phyloP scores from a whole-genome alignment of 2,113 vertebrate genomes.

The Xenus cinereus region DNA sequence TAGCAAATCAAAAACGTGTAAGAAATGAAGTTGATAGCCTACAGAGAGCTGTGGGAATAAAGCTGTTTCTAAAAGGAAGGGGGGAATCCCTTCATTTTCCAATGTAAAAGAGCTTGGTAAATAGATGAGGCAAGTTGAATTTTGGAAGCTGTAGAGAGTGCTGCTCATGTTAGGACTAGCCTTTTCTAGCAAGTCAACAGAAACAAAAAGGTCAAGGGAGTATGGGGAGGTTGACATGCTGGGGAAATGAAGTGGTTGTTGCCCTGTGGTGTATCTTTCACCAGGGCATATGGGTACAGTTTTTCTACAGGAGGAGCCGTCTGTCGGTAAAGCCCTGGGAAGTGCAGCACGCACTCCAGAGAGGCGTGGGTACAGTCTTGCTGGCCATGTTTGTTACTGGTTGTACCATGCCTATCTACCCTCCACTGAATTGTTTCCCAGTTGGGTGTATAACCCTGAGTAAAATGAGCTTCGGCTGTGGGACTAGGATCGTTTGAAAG shows the following conservation, averaged over 20 bases:
- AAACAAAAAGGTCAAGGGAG: neutral
- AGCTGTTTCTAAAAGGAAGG: neutral
- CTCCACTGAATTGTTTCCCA: neutral
- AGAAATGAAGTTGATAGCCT: neutral
- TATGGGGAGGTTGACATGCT: accelerated
- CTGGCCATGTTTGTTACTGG: neutral
- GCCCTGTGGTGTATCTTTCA: too few relatives aligned
- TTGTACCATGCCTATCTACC: neutral
- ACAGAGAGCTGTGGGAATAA: neutral
- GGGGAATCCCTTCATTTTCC: neutral
- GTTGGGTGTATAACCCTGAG: neutral
- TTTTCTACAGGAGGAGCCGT: neutral
- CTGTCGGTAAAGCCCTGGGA: too few relatives aligned
- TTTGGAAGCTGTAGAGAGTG: neutral
- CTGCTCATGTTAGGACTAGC: neutral
- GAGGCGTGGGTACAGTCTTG: too few relatives aligned
- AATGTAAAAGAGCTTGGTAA: neutral
- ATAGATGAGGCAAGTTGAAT: neutral
- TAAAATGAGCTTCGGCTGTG: neutral
- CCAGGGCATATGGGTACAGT: neutral
- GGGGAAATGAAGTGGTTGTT: accelerated
- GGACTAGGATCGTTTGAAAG: neutral
- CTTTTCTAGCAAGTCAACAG: neutral
- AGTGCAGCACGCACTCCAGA: neutral
- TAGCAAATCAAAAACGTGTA: neutral